Evolutionary conservation across 2,888 invertebrate species (phyloP), one percentile per base, ranked within the genome.

Genomic region (Acleris sparsana): DNA sequence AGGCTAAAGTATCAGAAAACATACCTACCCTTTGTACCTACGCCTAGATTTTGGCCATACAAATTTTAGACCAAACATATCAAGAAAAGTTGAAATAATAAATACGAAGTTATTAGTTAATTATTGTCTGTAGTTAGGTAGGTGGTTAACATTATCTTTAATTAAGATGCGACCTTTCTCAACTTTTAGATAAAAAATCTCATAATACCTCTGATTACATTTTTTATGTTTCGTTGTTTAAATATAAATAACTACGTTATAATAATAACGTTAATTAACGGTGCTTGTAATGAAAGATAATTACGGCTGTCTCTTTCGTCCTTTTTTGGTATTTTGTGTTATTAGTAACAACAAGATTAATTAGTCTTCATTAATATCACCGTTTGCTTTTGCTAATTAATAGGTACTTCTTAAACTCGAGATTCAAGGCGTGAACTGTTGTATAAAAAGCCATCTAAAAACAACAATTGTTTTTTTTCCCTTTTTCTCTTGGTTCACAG

Each of bases 251-350:
- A 57, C 62, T 56, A 44, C 62, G 51, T 51, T 56, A 46, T 46
- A 57, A 63, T 63, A 57, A 63, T 58, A 53, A 63, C 22, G 46
- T 25, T 64, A 64, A 64, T 64, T 59, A 64, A 59, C 53, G 43
- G 53, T 48, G 53, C 46, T 20, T 39, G 48, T 53, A 59, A 53
- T 63, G 39, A 53, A 59, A 58, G 58, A 63, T 33, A 63, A 63
- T 59, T 53, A 59, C 58, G 58, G 22, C 39, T 39, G 52, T 59
- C 57, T 22, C 53, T 59, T 59, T 53, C 53, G 63, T 46, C 29
- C 18, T 46, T 57, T 57, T 58, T 63, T 9, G 39, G 9, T 63
- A 39, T 59, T 63, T 63, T 58, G 53, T 52, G 46, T 48, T 39
- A 13, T 39, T 59, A 59, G 53, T 63, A 29, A 63, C 22, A 33